Evolutionary conservation across 2,113 vertebrate genomes (phyloP).

Genomic region (Artemisiospiza belli): DNA sequence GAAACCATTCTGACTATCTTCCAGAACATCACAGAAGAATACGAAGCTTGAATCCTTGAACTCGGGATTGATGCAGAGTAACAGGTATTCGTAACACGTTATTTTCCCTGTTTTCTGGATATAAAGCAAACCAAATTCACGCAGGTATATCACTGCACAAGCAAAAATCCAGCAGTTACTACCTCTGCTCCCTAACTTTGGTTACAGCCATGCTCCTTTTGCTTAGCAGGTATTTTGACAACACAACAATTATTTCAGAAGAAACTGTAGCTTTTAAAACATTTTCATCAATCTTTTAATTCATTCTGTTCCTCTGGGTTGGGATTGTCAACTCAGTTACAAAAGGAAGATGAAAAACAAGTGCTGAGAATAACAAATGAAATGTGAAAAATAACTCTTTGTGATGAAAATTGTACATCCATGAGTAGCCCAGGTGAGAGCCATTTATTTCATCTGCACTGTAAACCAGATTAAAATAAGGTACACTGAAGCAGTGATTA

Average conservation of each 20-base stretch:
- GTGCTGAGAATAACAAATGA: neutral
- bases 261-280: neutral
- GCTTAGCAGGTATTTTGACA: neutral
- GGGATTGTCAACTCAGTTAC: neutral
- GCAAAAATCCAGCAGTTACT: neutral
- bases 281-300: neutral
- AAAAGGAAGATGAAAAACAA: neutral
- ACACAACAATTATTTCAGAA: neutral
- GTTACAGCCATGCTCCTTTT: neutral
- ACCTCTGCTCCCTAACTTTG: neutral
- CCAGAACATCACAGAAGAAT: neutral
- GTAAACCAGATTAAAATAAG: neutral
- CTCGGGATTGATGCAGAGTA: neutral
- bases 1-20: neutral
- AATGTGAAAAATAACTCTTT: neutral
- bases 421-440: neutral
- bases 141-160: neutral
- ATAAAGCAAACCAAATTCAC: neutral
- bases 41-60: neutral
- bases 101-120: neutral
- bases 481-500: neutral
- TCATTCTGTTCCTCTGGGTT: neutral
- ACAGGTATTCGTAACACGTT: neutral
- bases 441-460: neutral
- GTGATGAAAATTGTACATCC: neutral